A percentile compares a stretch with the other conserved stretches of the same genome.
Evolutionary conservation across 2,888 invertebrate genomes (phyloP).

Genomic region (Megamerina dolium): DNA sequence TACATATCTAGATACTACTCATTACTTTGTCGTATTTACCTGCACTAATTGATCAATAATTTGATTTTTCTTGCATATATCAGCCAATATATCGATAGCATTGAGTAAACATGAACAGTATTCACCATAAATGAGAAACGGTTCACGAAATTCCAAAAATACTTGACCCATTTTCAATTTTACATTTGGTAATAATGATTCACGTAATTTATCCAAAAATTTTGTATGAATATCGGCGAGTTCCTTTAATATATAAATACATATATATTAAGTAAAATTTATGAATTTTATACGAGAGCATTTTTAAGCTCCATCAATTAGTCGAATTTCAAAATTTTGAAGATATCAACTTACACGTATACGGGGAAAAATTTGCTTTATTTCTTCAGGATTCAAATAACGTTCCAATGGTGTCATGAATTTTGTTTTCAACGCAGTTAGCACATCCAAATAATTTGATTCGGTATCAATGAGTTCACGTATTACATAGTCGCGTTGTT

Average conservation of each 20-base stretch:
- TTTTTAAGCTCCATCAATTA: background rate
- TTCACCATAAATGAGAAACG: constrained; percentile 88
- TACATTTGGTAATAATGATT: constrained; percentile 60
- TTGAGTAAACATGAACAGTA: constrained; percentile 91
- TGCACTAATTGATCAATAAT: constrained; percentile 47
- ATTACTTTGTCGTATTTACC: too few species aligned
- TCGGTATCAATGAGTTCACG: constrained; percentile 95
- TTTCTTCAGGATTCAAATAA: constrained; percentile 67
- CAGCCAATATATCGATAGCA: constrained; percentile 76
- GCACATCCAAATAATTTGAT: constrained; percentile 90
- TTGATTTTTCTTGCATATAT: constrained; percentile 46
- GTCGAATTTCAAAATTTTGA: background rate
- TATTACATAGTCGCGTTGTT: constrained; percentile 89
- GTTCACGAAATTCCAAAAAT: constrained; percentile 85
- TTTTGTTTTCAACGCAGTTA: constrained; percentile 74
- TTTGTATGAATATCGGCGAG: constrained; percentile 80
- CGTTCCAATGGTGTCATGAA: constrained; percentile 72
- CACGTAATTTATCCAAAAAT: constrained; percentile 73
- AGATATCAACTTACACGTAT: constrained; percentile 68
- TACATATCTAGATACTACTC: too few species aligned
- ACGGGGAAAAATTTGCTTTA: constrained; percentile 78
- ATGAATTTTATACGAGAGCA: too few species aligned
- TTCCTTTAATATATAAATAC: constrained; percentile 59
- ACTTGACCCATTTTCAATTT: constrained; percentile 65
- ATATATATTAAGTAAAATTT: background rate